Percentiles rank a stretch among this genome's conserved stretches.
phyloP scores from a whole-genome alignment of 37 sponge, comb jelly and placozoan species.

The Spongia lamella region DNA sequence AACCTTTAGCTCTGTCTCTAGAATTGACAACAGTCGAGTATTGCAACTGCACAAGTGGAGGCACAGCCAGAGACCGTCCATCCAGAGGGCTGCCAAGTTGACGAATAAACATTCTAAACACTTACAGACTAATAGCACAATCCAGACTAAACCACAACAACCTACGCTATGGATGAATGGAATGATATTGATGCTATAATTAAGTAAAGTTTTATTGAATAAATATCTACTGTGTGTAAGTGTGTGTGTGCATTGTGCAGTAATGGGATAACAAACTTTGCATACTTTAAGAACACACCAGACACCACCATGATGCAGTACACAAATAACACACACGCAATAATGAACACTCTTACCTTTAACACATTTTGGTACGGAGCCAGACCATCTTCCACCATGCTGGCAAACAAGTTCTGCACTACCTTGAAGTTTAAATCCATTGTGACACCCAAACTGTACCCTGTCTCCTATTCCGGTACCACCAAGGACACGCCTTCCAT shows the following conservation, averaged over 20 bases:
- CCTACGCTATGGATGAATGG: neutral
- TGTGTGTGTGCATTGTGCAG: neutral
- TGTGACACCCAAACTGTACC: conserved; percentile 27
- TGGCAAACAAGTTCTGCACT: conserved; percentile 13
- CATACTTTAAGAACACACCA: no score
- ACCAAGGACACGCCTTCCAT: no score
- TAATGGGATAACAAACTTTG: no score
- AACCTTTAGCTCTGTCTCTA: no score
- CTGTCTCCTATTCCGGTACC: conserved; percentile 11
- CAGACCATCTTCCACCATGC: conserved; percentile 18
- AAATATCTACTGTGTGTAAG: neutral
- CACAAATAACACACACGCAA: neutral
- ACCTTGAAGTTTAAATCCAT: conserved; percentile 18
- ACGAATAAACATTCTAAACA: no score
- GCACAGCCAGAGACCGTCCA: no score
- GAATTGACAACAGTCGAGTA: neutral
- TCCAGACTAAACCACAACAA: no score
- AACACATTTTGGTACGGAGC: conserved; percentile 11
- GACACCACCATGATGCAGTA: neutral
- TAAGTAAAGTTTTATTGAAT: neutral
- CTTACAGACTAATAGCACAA: no score
- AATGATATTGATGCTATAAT: neutral
- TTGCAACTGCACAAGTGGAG: neutral
- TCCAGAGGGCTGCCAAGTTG: no score
- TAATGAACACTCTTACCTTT: neutral